Conservation (phyloP, 2,113 vertebrate species). For the Anarrhichthys ocellatus region DNA sequence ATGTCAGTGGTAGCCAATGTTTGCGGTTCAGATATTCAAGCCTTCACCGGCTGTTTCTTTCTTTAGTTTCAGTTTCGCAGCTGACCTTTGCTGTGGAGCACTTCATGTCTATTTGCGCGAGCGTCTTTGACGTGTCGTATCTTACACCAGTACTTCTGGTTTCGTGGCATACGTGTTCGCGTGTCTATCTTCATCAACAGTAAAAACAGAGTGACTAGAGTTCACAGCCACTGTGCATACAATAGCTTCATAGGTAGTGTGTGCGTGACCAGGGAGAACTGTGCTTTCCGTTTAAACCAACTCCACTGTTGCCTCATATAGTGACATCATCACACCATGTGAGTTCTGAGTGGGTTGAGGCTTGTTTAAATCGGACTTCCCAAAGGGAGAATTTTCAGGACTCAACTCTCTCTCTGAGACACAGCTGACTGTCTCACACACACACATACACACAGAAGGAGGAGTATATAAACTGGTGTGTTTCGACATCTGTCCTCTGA, state of each 20-base stretch:
- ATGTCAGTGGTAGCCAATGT: neutral
- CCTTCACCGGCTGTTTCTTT: neutral
- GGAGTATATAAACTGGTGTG: neutral
- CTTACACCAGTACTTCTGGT: neutral
- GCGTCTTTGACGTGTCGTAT: neutral
- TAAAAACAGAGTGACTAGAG: neutral
- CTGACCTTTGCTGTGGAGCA: neutral
- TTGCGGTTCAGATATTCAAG: neutral
- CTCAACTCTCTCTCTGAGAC: neutral
- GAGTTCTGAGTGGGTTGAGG: slow-evolving; percentile 26
- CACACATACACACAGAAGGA: neutral
- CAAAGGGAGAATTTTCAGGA: slow-evolving; percentile 7
- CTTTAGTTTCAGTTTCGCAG: neutral
- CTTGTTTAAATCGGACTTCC: slow-evolving; percentile 17
- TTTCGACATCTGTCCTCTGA: neutral
- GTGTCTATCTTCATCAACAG: neutral
- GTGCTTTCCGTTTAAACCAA: slow-evolving; percentile 9
- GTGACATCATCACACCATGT: slow-evolving; percentile 65
- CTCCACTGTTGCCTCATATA: slow-evolving; percentile 56
- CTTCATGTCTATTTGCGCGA: neutral
- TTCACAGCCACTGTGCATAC: neutral
- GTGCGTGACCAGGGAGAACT: neutral
- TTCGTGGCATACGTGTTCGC: neutral
- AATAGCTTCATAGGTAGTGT: neutral
- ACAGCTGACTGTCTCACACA: neutral